Base-by-base conservation (phyloP, 2,888 invertebrate genomes). In the Athetis lepigone region DNA sequence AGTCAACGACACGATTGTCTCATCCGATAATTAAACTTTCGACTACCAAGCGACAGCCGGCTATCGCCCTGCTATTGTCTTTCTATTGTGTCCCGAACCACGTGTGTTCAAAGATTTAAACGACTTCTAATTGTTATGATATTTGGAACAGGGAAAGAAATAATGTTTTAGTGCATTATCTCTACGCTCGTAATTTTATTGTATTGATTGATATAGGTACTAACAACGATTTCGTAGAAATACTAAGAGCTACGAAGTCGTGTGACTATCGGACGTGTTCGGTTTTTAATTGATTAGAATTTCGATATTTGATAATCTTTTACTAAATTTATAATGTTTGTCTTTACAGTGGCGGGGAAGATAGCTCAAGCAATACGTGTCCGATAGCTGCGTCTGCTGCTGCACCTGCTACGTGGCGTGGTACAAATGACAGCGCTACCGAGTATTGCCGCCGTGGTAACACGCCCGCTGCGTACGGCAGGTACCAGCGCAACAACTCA, bases 401-500 rank as follows among this genome's bases (percentile, higher is more conserved):
- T 52, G 94, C 95, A 39, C 93, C 95, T 54, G 94, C 92, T 56
- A 89, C 91, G 64, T 94, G 95, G 95, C 93, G 94, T 33, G 95
- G 94, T 73, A 95, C 95, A 81, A 95, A 94, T 87, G 95, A 94
- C 84, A 93, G 93, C 81, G 94, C 95, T 51, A 91, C 94, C 40
- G 94, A 95, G 65, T 94, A 88, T 83, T 93, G 93, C 81, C 93
- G 95, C 27, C 93, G 94, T 75, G 94, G 94, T 82, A 95, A 91
- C 89, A 95, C 95, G 70, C 95, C 95, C 63, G 92, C 93, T 70
- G 89, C 94, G 71, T 90, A 96, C 95, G 88, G 95, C 95, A 92
- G 96, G 95, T 93, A 96, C 95, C 92, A 96, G 95, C 90, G 94
- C 89, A 92, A 95, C 92, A 92, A 93, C 88, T 85, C 91, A 77